A percentile compares a stretch with the other conserved stretches of the same genome.
Evolutionary conservation across 2,888 invertebrate genomes (phyloP).

Genomic region (Phyllotreta cruciferae): DNA sequence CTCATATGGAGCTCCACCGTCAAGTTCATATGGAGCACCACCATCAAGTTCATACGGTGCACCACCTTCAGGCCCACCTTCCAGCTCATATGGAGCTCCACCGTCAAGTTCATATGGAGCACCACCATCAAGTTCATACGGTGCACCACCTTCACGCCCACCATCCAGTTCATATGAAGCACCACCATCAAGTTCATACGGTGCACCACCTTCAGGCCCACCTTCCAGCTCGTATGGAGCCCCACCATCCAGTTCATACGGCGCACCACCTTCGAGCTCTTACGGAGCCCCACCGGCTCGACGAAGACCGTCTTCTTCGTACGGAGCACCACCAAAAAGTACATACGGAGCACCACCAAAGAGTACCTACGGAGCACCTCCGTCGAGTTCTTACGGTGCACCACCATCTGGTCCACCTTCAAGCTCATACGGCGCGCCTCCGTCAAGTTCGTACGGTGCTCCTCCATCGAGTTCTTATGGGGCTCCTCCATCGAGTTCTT

Average conservation of each 20-base stretch:
- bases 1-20: conserved; percentile 55
- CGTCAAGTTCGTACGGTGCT: conserved; percentile 51
- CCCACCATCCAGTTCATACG: conserved; percentile 57
- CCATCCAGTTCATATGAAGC: conserved; percentile 59
- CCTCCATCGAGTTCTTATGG: conserved; percentile 43
- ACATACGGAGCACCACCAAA: conserved; percentile 45
- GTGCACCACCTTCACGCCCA: conserved; percentile 42
- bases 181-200: conserved; percentile 49
- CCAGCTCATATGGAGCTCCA: conserved; percentile 52
- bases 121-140: conserved; percentile 56
- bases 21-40: conserved; percentile 40
- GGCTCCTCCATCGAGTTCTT: conserved; percentile 41
- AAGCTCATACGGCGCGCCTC: conserved; percentile 44
- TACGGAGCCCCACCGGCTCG: conserved; percentile 49
- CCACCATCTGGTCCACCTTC: conserved; percentile 40
- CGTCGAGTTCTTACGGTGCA: conserved; percentile 52
- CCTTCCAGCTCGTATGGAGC: conserved; percentile 53
- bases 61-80: conserved; percentile 56
- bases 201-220: conserved; percentile 57
- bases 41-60: conserved; percentile 53
- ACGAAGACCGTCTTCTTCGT: conserved; percentile 55
- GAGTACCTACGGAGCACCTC: conserved; percentile 53
- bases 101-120: conserved; percentile 59
- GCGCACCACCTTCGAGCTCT: conserved; percentile 56
- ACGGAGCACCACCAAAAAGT: conserved; percentile 51